Evolutionary conservation across 2,797 vertebrate species (phyloP).

Genomic region (Diceros bicornis): DNA sequence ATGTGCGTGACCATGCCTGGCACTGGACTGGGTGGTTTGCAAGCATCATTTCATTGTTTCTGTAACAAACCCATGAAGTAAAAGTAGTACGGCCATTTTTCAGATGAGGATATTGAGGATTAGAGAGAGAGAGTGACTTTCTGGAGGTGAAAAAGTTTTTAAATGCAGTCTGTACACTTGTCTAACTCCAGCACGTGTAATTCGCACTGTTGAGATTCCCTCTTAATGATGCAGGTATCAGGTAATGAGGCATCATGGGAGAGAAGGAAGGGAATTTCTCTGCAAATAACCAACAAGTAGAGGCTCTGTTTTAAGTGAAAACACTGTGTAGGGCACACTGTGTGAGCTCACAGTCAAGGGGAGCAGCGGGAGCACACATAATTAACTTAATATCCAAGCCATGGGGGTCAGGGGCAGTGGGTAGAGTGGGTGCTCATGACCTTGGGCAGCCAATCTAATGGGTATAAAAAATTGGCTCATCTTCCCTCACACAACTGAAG

Average conservation of each 20-base stretch:
- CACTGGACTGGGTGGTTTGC: too few species aligned
- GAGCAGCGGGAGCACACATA: neutral
- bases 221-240: neutral
- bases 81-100: neutral
- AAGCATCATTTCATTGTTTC: neutral
- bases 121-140: neutral
- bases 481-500: neutral
- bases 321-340: fast-evolving
- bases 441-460: neutral
- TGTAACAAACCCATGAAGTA: neutral
- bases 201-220: neutral
- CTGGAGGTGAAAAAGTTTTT: neutral
- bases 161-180: neutral
- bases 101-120: neutral
- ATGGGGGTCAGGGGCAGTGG: fast-evolving
- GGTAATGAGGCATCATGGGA: neutral
- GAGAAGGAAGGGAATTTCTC: neutral
- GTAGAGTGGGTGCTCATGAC: neutral
- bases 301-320: neutral
- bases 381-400: neutral
- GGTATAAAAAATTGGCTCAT: neutral
- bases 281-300: neutral
- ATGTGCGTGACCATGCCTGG: fast-evolving
- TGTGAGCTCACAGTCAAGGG: neutral
- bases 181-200: neutral